Conservation (phyloP, 2,113 vertebrate species). For the Procavia capensis region DNA sequence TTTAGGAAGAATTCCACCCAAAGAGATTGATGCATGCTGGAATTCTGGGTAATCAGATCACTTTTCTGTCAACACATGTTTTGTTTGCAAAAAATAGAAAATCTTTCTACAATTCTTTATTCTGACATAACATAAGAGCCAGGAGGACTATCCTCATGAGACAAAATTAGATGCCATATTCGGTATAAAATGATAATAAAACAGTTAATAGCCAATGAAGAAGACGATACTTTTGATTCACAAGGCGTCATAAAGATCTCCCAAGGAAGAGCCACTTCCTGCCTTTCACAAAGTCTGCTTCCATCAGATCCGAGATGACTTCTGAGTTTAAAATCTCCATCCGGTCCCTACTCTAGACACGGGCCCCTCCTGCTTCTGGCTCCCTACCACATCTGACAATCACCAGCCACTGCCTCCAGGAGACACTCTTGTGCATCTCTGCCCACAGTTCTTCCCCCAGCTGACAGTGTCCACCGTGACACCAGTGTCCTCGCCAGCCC, state of each 20-base stretch:
- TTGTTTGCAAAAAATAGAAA: background rate
- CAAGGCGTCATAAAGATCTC: background rate
- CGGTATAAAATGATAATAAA: background rate
- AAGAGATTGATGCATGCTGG: background rate
- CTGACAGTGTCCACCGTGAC: accelerated
- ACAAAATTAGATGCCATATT: background rate
- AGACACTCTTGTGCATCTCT: accelerated
- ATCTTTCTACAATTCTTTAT: background rate
- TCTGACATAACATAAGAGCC: background rate
- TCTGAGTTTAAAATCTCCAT: background rate
- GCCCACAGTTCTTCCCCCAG: background rate
- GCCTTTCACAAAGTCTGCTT: accelerated
- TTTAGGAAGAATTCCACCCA: background rate
- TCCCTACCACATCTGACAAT: background rate
- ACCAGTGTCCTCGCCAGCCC: background rate
- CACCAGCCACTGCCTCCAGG: background rate
- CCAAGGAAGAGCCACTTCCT: accelerated
- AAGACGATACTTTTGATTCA: background rate
- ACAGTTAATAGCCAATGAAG: background rate
- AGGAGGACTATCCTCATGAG: accelerated
- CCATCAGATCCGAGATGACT: accelerated
- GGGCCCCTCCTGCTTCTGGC: background rate
- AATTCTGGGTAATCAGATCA: background rate
- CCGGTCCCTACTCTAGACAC: background rate
- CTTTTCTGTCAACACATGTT: background rate